A percentile compares a stretch with the other conserved stretches of the same genome.
phyloP scores from a whole-genome alignment of 2,797 vertebrate species.

The Leptatherina wallacei region DNA sequence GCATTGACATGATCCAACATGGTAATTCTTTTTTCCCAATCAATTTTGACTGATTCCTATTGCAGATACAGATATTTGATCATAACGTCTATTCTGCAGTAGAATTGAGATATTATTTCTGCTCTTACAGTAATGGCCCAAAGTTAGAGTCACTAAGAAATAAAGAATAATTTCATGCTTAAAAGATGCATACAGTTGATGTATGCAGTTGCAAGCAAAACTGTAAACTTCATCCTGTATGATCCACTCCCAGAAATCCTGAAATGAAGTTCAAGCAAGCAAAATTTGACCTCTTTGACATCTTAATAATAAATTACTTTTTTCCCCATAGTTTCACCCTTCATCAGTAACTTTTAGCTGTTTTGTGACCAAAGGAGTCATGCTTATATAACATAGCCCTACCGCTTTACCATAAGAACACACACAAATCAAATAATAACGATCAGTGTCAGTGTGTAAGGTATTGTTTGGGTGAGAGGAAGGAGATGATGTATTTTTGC shows the following conservation, averaged over 20 bases:
- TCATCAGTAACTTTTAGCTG: background rate
- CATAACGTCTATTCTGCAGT: background rate
- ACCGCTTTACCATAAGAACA: background rate
- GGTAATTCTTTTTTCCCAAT: background rate
- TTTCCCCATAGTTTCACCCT: background rate
- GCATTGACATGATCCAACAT: background rate
- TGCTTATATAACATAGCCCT: background rate
- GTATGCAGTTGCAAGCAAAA: background rate
- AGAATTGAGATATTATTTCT: background rate
- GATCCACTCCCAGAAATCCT: background rate
- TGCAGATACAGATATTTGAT: background rate
- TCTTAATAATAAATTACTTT: no score
- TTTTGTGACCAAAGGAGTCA: background rate
- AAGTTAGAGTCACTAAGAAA: background rate
- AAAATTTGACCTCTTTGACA: background rate
- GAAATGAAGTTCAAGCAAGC: background rate
- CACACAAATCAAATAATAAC: slow-evolving; percentile 5
- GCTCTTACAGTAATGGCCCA: background rate
- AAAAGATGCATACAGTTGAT: background rate
- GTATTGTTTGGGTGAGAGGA: slow-evolving; percentile 48
- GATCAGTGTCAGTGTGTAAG: background rate
- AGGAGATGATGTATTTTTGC: slow-evolving; percentile 16
- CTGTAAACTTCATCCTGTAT: background rate
- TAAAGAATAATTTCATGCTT: background rate
- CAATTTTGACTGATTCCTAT: background rate